Base-by-base conservation (phyloP, 23 tunicate genomes). In the Phallusia fumigata region DNA sequence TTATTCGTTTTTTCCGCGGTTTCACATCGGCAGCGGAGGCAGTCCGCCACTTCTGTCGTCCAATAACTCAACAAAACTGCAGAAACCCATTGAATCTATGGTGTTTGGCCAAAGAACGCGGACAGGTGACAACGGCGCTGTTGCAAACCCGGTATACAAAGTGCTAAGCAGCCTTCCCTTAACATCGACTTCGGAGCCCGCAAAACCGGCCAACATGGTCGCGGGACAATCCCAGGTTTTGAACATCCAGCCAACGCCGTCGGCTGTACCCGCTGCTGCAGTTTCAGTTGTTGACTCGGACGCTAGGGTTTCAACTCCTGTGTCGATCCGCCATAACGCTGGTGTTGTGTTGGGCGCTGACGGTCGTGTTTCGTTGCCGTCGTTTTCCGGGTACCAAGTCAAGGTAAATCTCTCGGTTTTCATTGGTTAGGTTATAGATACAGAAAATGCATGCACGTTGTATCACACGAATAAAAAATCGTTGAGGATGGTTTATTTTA, bases 41-140 rank as follows among this genome's bases (percentile, higher is more conserved):
- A 91, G 96, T 49, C 96, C 96, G n/a, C 96, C 96, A 21, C 80
- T 91, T 22, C 36, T 65, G n/a, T 21, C 81, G 10, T 40, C 52
- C 24, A 16, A 36, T 13, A 18, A 58, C 16, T 6, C 69, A 24
- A 13, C 13, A 58, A 21, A 21, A 22, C 15, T 24, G 2, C 69
- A 58, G 69, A 58, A 58, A 58, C 69, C 69, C 16, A 24, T 58
- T 5, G 69, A 58, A 58, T 58, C 69, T 24, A 58, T 58, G 69
- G 69, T 58, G 69, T 58, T 58, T 24, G 69, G 69, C 5, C 69
- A 58, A 24, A 58, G 13, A 24, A 58, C 26, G 28, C 69, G 28
- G 13, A 58, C 8, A 58, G 5, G 1, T 5, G 69, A 58, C 8
- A 58, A 58, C 16, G 69, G 11, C 15, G 15, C 69, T 16, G 69